phyloP scores from a whole-genome alignment of 2,113 vertebrate species.

The Erythrocebus patas region DNA sequence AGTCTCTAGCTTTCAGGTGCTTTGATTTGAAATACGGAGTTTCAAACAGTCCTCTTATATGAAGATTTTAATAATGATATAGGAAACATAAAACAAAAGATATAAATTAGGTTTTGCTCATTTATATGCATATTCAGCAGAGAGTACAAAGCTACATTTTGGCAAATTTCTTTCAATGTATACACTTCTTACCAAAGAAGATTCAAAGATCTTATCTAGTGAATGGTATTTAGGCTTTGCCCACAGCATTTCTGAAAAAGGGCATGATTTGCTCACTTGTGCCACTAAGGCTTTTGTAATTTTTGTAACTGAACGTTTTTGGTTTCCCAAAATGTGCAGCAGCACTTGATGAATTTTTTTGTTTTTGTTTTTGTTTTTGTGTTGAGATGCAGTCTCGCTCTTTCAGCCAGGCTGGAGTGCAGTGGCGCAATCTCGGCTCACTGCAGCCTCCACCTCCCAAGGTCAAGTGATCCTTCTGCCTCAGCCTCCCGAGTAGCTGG shows the following conservation, averaged over 20 bases:
- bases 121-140: background rate
- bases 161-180: background rate
- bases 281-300: background rate
- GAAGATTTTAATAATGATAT: background rate
- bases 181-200: background rate
- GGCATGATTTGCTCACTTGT: background rate
- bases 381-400: too few relatives aligned
- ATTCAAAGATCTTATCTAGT: background rate
- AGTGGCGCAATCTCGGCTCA: too few relatives aligned
- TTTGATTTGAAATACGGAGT: background rate
- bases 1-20: background rate
- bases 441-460: too few relatives aligned
- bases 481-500: too few relatives aligned
- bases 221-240: background rate
- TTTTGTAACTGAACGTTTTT: background rate
- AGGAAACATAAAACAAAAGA: background rate
- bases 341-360: background rate
- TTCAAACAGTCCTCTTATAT: background rate
- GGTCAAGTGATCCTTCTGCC: too few relatives aligned
- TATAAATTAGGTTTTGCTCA: background rate
- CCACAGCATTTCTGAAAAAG: background rate
- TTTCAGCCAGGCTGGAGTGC: too few relatives aligned
- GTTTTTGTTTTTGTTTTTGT: too few relatives aligned
- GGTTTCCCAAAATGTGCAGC: background rate
- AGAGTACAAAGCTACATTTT: background rate